These are phyloP conservation scores for Delichon dasypus DNA, from an alignment of 2,797 vertebrate species.

Conservation along the genomic window DNA sequence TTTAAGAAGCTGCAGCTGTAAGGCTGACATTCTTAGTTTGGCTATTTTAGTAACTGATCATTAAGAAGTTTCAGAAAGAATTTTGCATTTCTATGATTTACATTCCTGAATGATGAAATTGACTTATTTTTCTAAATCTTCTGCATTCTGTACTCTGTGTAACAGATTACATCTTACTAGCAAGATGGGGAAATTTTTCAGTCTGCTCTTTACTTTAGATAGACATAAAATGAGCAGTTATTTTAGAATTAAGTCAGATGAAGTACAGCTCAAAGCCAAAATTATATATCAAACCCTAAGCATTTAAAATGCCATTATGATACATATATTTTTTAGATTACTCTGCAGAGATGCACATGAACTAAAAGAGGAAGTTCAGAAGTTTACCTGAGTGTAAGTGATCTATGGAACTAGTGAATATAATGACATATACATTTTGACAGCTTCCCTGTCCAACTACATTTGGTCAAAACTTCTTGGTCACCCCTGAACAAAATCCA, in stretches of 20 bases:
- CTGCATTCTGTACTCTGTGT: background rate
- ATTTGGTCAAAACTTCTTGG: background rate
- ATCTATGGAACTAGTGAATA: background rate
- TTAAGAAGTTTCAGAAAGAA: slow-evolving; percentile 37
- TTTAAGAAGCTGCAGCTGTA: slow-evolving; percentile 53
- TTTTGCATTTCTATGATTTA: slow-evolving; percentile 27
- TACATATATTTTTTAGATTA: background rate
- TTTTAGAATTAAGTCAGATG: slow-evolving; percentile 26
- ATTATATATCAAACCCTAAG: background rate
- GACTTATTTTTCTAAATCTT: slow-evolving; percentile 23
- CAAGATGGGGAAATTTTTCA: background rate
- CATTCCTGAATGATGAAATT: slow-evolving; percentile 6
- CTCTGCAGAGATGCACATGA: background rate
- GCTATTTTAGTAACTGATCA: slow-evolving; percentile 47
- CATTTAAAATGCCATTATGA: background rate
- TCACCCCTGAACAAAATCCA: background rate
- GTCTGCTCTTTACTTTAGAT: background rate
- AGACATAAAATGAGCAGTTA: background rate
- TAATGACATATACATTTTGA: background rate
- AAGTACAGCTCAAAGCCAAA: background rate
- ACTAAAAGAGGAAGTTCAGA: background rate
- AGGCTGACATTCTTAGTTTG: slow-evolving; percentile 12
- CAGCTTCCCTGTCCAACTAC: background rate
- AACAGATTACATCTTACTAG: slow-evolving; percentile 1
- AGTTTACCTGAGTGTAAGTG: background rate